Percentiles rank a stretch among this genome's conserved stretches.
Conservation (phyloP, 2,797 vertebrate genomes). For the Selene dorsalis region DNA sequence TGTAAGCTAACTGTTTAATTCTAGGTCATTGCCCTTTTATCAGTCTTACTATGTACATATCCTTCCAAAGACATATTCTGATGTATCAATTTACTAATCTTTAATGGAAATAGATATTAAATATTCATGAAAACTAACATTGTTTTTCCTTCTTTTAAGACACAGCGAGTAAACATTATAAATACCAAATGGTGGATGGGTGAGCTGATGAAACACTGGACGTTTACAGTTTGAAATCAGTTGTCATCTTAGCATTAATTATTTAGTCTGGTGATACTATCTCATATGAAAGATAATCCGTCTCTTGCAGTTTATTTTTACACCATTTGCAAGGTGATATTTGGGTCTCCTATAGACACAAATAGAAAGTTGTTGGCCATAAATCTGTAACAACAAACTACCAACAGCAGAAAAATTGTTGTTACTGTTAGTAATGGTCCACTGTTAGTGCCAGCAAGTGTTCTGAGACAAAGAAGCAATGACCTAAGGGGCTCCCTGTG, state of each 20-base stretch:
- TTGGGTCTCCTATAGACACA: not conserved
- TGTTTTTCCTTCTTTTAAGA: not conserved
- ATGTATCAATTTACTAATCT: not conserved
- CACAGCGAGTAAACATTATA: not conserved
- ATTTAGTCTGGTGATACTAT: not conserved
- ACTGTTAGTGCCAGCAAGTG: not conserved
- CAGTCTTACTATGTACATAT: not conserved
- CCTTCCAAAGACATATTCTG: not conserved
- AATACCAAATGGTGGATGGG: not conserved
- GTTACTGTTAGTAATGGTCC: not conserved
- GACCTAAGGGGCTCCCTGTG: not conserved
- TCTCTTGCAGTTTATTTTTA: not conserved
- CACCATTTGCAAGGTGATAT: not conserved
- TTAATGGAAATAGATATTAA: not conserved
- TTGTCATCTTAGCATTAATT: not conserved
- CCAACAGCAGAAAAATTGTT: not conserved
- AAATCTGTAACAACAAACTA: not conserved
- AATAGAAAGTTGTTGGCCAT: not conserved
- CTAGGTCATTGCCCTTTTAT: not conserved
- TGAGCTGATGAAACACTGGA: not conserved
- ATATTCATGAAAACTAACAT: not conserved
- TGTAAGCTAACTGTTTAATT: not conserved
- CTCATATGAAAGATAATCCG: not conserved
- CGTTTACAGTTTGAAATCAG: not conserved
- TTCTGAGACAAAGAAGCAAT: constrained; percentile 1